Conservation (phyloP, 2,113 vertebrate genomes). For the Telmatochromis sp. region DNA sequence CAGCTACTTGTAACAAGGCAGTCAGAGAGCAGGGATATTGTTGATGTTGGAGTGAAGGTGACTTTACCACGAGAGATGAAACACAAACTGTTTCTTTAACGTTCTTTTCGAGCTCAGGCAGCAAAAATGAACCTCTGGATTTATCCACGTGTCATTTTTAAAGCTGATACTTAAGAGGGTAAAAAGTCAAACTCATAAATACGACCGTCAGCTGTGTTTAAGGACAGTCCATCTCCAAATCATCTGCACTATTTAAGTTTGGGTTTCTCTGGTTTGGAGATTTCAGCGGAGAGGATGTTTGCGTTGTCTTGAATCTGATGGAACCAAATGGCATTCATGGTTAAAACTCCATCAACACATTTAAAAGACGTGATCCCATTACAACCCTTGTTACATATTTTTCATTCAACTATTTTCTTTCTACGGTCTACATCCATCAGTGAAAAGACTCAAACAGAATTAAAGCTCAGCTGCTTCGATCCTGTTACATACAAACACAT, state of each 20-base stretch:
- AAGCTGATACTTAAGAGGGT: not conserved
- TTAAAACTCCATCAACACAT: not conserved
- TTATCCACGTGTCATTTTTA: not conserved
- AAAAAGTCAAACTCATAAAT: not conserved
- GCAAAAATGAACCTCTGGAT: not conserved
- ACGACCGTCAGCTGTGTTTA: not conserved
- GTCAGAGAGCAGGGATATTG: not conserved
- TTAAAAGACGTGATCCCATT: fast-evolving
- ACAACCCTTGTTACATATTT: not conserved
- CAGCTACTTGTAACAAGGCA: not conserved
- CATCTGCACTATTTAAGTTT: not conserved
- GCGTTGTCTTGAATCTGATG: not conserved
- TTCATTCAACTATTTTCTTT: not conserved
- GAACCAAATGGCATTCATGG: not conserved
- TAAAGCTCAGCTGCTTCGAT: not conserved
- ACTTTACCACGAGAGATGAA: conserved; percentile 3
- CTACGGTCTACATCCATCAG: not conserved
- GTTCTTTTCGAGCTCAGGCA: not conserved
- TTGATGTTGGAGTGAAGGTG: conserved; percentile 1
- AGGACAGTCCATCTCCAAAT: not conserved
- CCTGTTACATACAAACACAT: not conserved
- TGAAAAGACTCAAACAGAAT: not conserved
- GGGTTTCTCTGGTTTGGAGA: not conserved
- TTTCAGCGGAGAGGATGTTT: not conserved
- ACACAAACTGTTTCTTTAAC: not conserved